Percentiles rank a stretch among this genome's conserved stretches.
phyloP scores from a whole-genome alignment of 2,888 invertebrate species.

The Ophion slaviceki region DNA sequence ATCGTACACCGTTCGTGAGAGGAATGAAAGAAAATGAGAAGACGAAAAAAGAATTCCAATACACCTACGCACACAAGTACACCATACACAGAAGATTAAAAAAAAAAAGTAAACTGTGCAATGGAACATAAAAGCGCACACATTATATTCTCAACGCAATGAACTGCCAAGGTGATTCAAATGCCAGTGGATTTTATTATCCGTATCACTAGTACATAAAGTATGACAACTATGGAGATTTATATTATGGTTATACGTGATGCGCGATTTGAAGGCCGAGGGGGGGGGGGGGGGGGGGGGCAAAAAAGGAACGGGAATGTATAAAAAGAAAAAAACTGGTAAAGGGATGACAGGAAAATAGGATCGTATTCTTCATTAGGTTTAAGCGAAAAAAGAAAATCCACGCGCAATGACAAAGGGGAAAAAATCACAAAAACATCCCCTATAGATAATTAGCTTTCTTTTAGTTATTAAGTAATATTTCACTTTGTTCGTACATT shows the following conservation, averaged over 20 bases:
- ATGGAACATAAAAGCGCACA: conserved; percentile 80
- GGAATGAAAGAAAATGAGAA: conserved; percentile 27
- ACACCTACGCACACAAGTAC: conserved; percentile 53
- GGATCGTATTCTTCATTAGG: conserved; percentile 72
- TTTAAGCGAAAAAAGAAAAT: conserved; percentile 55
- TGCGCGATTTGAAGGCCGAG: conserved; percentile 67
- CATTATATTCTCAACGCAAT: conserved; percentile 81
- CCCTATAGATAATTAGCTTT: conserved; percentile 64
- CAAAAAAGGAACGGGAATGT: conserved; percentile 32
- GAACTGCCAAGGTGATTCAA: conserved; percentile 83
- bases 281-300: conserved; percentile 14
- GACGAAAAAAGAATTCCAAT: conserved; percentile 44
- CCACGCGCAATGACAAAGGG: conserved; percentile 46
- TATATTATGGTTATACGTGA: conserved; percentile 76
- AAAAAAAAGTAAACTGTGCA: conserved; percentile 65
- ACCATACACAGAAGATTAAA: conserved; percentile 32
- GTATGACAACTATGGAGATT: conserved; percentile 72
- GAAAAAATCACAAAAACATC: conserved; percentile 51
- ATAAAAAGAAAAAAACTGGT: conserved; percentile 22
- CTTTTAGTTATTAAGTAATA: conserved; percentile 68
- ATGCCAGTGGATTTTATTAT: conserved; percentile 84
- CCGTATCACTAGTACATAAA: conserved; percentile 81
- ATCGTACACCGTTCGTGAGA: conserved; percentile 12
- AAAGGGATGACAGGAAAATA: conserved; percentile 23
- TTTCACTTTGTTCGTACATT: conserved; percentile 66